Conservation (phyloP, 2,888 invertebrate genomes). For the Ectemnius continuus region DNA sequence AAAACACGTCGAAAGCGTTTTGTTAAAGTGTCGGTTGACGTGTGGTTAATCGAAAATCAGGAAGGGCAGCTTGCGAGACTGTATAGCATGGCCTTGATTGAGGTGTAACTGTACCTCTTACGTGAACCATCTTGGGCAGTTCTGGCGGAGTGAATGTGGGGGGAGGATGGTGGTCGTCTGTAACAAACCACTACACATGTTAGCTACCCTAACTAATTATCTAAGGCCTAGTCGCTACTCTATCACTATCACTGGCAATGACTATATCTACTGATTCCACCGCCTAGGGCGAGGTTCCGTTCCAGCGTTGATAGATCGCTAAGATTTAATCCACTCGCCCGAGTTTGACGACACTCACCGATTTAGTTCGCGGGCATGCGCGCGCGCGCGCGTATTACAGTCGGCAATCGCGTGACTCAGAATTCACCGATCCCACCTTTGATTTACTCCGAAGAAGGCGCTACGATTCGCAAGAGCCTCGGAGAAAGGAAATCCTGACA, state of each 20-base stretch:
- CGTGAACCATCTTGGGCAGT: constrained; percentile 99
- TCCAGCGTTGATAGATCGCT: constrained; percentile 35
- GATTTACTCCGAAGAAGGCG: too few relatives aligned
- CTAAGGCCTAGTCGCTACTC: constrained; percentile 67
- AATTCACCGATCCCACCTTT: too few relatives aligned
- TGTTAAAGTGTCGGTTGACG: constrained; percentile 31
- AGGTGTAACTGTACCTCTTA: constrained; percentile 87
- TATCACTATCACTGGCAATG: constrained; percentile 48
- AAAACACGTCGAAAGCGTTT: constrained; percentile 35
- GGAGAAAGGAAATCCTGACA: too few relatives aligned
- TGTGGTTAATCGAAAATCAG: constrained; percentile 52
- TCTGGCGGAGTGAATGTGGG: constrained; percentile 99
- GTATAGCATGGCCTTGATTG: constrained; percentile 73
- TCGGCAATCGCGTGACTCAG: too few relatives aligned
- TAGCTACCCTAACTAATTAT: constrained; percentile 76
- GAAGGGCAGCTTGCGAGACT: constrained; percentile 73
- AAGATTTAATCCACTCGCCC: neutral
- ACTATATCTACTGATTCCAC: constrained; percentile 39
- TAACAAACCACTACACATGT: constrained; percentile 82
- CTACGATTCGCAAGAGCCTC: too few relatives aligned
- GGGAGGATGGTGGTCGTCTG: constrained; percentile 98
- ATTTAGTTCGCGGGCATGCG: neutral
- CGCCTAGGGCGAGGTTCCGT: constrained; percentile 39
- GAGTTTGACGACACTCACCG: neutral
- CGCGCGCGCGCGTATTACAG: too few relatives aligned